Evolutionary conservation across 2,888 invertebrate species (phyloP).

Genomic region (Tinea semifulvella): DNA sequence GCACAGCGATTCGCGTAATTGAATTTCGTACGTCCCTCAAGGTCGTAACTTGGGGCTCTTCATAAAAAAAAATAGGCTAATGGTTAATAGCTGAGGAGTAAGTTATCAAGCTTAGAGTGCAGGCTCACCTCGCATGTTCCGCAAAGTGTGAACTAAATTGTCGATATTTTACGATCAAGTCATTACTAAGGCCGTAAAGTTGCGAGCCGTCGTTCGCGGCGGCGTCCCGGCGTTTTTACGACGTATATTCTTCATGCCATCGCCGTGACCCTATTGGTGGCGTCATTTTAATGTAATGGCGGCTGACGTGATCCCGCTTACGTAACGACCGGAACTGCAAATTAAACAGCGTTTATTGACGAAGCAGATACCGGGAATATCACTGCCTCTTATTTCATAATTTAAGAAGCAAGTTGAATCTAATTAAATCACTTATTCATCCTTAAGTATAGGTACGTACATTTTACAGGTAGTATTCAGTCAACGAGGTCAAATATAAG

Average conservation of each 20-base stretch:
- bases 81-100: conserved; percentile 6
- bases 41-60: background rate
- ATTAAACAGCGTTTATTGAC: conserved; percentile 49
- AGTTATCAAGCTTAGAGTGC: conserved; percentile 8
- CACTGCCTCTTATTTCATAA: too few species aligned
- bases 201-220: conserved; percentile 21
- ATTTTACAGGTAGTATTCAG: too few species aligned
- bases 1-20: background rate
- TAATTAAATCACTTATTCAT: too few species aligned
- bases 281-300: conserved; percentile 16
- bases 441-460: too few species aligned
- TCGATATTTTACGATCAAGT: conserved; percentile 55
- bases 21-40: background rate
- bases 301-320: conserved; percentile 29
- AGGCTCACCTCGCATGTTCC: conserved; percentile 7
- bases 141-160: conserved; percentile 57
- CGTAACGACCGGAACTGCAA: conserved; percentile 39
- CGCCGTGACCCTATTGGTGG: conserved; percentile 35
- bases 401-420: too few species aligned
- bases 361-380: conserved; percentile 21
- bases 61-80: conserved; percentile 9
- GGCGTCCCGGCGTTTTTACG: conserved; percentile 45
- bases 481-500: too few species aligned
- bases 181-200: conserved; percentile 51
- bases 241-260: conserved; percentile 28